A percentile compares a stretch with the other conserved stretches of the same genome.
phyloP scores from a whole-genome alignment of 1,140 invertebrate genomes.

The Asbolus verrucosus region DNA sequence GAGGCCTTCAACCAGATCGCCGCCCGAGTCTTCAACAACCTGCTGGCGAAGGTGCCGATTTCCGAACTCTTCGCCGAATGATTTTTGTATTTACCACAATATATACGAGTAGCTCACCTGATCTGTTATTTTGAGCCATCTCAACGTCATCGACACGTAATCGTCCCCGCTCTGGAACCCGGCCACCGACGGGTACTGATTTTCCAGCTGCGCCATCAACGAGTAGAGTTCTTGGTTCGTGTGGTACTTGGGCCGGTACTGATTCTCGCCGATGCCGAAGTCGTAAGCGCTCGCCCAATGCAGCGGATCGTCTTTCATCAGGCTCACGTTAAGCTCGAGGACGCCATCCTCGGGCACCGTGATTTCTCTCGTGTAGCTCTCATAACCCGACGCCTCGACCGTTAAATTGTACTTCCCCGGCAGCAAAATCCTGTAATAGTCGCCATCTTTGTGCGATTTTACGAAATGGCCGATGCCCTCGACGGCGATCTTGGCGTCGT shows the following conservation, averaged over 20 bases:
- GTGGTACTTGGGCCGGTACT: constrained; percentile 70
- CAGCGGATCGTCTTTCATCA: constrained; percentile 79
- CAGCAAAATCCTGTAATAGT: constrained; percentile 92
- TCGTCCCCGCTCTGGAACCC: constrained; percentile 74
- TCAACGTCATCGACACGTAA: constrained; percentile 71
- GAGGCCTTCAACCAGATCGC: constrained; percentile 6
- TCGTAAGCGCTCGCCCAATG: constrained; percentile 85
- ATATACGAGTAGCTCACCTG: constrained; percentile 65
- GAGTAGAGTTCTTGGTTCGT: constrained; percentile 73
- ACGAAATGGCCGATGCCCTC: constrained; percentile 79
- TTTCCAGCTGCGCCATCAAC: constrained; percentile 75
- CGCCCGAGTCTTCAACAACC: not conserved
- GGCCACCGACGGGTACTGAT: constrained; percentile 71
- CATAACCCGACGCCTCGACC: constrained; percentile 73
- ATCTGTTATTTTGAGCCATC: constrained; percentile 74
- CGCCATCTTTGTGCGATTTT: constrained; percentile 78
- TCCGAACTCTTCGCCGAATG: not conserved
- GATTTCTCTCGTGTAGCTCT: constrained; percentile 56
- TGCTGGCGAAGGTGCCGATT: constrained; percentile 17
- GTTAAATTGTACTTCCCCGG: constrained; percentile 91
- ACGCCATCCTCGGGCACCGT: constrained; percentile 72
- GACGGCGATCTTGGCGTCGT: constrained; percentile 80
- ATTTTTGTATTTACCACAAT: not conserved
- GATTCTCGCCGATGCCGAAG: constrained; percentile 72
- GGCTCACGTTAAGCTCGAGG: constrained; percentile 80